Evolutionary conservation across 2,113 vertebrate genomes (phyloP).

Genomic region (Rissa tridactyla): DNA sequence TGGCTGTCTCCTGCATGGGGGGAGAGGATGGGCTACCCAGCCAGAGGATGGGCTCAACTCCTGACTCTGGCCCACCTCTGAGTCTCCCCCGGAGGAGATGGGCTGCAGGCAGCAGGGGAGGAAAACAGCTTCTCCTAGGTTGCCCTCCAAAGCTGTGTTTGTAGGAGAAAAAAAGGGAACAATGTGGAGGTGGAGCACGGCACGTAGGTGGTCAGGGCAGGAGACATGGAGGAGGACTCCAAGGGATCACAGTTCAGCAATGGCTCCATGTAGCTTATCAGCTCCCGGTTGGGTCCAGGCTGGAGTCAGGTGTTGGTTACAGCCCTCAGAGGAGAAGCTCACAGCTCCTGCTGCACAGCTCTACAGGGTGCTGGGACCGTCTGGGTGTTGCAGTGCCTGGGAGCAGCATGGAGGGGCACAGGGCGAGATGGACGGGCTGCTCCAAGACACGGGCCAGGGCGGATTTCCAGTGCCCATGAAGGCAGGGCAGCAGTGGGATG

Average conservation of each 20-base stretch:
- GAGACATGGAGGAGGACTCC: not conserved
- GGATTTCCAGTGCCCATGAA: not conserved
- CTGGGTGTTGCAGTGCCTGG: not conserved
- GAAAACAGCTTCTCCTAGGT: not conserved
- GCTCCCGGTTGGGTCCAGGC: not conserved
- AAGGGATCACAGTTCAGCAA: not conserved
- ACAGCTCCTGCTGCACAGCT: fast-evolving
- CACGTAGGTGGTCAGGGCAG: not conserved
- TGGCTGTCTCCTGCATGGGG: not conserved
- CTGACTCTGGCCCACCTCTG: not conserved
- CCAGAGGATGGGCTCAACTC: not conserved
- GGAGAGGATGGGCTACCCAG: not conserved
- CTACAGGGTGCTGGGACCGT: not conserved
- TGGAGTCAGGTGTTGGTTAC: not conserved
- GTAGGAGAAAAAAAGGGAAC: not conserved
- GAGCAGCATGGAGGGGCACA: not conserved
- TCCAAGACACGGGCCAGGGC: not conserved
- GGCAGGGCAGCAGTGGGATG: not conserved
- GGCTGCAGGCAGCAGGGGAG: not conserved
- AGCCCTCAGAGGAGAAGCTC: not conserved
- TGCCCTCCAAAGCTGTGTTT: not conserved
- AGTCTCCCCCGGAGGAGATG: not conserved
- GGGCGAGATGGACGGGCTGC: fast-evolving
- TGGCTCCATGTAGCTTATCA: not conserved
- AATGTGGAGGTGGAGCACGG: not conserved